Percentiles rank a stretch among this genome's conserved stretches.
phyloP scores from a whole-genome alignment of 2,113 vertebrate species.

The Alosa alosa region DNA sequence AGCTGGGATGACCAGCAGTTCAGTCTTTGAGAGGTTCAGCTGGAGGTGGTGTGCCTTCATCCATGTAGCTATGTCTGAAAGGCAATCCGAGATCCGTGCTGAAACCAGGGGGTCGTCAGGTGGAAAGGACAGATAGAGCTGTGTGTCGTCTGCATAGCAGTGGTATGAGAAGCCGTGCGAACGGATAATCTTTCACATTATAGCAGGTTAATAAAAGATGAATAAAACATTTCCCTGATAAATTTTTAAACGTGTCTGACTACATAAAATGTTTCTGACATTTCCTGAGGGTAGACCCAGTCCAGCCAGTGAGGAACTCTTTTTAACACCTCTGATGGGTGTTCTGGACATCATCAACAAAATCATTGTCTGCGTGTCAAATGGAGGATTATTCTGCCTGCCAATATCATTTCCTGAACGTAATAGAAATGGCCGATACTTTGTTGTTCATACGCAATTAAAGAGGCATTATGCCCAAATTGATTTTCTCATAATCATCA shows the following conservation, averaged over 20 bases:
- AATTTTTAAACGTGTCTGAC: not conserved
- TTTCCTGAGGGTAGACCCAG: not conserved
- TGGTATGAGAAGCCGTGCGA: too few relatives aligned
- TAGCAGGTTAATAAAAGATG: not conserved
- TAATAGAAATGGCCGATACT: not conserved
- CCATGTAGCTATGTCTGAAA: too few relatives aligned
- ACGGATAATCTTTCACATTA: too few relatives aligned
- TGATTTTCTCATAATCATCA: slow-evolving; percentile 21
- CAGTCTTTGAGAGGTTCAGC: too few relatives aligned
- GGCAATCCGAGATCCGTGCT: too few relatives aligned
- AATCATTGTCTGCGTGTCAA: slow-evolving; percentile 1
- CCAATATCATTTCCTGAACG: not conserved
- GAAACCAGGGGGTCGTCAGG: too few relatives aligned
- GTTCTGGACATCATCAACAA: not conserved
- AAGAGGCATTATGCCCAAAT: not conserved
- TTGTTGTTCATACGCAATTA: not conserved
- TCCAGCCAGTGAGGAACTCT: not conserved
- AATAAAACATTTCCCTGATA: not conserved
- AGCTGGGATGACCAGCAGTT: too few relatives aligned
- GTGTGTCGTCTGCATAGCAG: too few relatives aligned
- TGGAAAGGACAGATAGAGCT: too few relatives aligned
- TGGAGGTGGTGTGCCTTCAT: too few relatives aligned
- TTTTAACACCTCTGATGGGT: not conserved
- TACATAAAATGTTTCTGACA: not conserved
- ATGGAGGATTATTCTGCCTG: not conserved